phyloP scores from a whole-genome alignment of 1,140 invertebrate species.

The Heterodera schachtii region DNA sequence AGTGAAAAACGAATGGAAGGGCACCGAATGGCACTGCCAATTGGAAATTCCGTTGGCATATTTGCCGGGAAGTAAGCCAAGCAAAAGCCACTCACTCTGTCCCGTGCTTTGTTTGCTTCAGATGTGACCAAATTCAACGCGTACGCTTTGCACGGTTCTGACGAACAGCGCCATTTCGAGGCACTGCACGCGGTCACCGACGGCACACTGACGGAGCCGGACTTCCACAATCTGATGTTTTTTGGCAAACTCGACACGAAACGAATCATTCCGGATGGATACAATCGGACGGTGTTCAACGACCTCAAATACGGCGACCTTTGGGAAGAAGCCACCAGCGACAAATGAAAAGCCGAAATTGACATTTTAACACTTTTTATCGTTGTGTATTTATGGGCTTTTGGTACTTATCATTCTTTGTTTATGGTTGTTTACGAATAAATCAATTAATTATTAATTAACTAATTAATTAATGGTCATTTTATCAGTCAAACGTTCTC shows the following conservation, averaged over 20 bases:
- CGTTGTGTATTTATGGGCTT: too few relatives aligned
- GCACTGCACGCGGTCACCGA: slow-evolving; percentile 68
- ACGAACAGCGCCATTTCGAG: slow-evolving; percentile 67
- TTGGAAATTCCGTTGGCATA: slow-evolving; percentile 66
- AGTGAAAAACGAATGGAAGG: slow-evolving; percentile 55
- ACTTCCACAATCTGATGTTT: slow-evolving; percentile 67
- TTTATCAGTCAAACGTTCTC: too few relatives aligned
- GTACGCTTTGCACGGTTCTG: slow-evolving; percentile 71
- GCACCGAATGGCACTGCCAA: slow-evolving; percentile 54
- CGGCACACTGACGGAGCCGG: slow-evolving; percentile 67
- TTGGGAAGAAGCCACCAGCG: slow-evolving; percentile 46
- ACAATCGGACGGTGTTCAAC: slow-evolving; percentile 56
- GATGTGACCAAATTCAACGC: slow-evolving; percentile 70
- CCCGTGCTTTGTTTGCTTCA: slow-evolving; percentile 59
- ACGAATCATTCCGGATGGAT: slow-evolving; percentile 56
- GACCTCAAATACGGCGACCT: slow-evolving; percentile 62
- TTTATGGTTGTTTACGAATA: too few relatives aligned
- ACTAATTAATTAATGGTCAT: too few relatives aligned
- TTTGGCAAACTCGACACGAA: slow-evolving; percentile 52
- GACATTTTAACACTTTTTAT: too few relatives aligned
- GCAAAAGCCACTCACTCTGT: slow-evolving; percentile 33
- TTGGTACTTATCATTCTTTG: too few relatives aligned
- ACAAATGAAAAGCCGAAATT: not conserved
- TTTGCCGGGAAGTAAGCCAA: slow-evolving; percentile 56
- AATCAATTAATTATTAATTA: too few relatives aligned